These are phyloP conservation scores for Sphenopsis melanotis DNA, from an alignment of 2,797 vertebrate genomes.

Conservation along the genomic window DNA sequence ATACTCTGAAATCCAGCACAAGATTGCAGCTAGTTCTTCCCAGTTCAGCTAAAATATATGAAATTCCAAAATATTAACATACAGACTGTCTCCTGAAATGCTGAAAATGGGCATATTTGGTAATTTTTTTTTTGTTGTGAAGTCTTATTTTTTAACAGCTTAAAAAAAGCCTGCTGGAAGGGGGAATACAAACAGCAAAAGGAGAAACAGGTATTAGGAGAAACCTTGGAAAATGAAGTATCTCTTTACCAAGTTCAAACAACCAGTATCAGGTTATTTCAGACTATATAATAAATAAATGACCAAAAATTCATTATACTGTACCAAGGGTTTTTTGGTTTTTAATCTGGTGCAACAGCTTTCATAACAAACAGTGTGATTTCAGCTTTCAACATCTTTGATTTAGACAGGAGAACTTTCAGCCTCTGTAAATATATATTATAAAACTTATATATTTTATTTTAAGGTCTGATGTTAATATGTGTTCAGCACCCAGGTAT, in stretches of 20 bases:
- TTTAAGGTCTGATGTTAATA: not conserved
- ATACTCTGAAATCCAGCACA: not conserved
- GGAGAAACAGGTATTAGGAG: not conserved
- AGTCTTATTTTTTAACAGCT: not conserved
- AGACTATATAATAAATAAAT: not conserved
- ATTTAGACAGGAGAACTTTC: not conserved
- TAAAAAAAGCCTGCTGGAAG: not conserved
- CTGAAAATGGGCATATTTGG: not conserved
- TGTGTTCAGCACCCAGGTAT: not conserved
- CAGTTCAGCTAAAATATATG: not conserved
- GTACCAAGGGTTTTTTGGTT: not conserved
- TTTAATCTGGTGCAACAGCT: not conserved
- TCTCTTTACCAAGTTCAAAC: accelerated
- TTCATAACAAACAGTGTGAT: not conserved
- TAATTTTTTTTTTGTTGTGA: not conserved
- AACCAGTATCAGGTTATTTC: not conserved
- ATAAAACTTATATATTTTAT: not conserved
- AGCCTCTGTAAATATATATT: not conserved
- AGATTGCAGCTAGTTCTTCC: not conserved
- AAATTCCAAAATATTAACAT: not conserved
- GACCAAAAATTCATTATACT: not conserved
- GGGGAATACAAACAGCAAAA: not conserved
- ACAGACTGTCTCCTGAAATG: not conserved
- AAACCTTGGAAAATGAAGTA: not conserved
- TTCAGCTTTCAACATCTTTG: not conserved